A percentile compares a stretch with the other conserved stretches of the same genome.
Evolutionary conservation across 1,140 invertebrate species (phyloP).

Genomic region (Pararge aegeria): DNA sequence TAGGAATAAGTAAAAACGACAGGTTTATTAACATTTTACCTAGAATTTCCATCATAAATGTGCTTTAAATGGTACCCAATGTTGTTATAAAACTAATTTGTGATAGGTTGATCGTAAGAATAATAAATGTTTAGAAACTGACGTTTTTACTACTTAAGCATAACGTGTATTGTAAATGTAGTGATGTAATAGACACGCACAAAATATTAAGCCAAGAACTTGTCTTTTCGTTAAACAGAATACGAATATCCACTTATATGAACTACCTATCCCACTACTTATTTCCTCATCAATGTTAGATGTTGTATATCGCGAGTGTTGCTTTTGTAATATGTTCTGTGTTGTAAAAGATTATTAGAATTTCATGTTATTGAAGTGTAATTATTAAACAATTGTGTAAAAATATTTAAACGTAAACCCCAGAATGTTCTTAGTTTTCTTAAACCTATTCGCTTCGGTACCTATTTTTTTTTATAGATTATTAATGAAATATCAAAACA

Average conservation of each 20-base stretch:
- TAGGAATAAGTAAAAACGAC: slow-evolving; percentile 3
- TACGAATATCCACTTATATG: background rate
- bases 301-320: slow-evolving; percentile 40
- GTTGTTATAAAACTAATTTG: too few relatives aligned
- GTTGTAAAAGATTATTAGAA: slow-evolving; percentile 1
- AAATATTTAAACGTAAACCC: too few relatives aligned
- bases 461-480: too few relatives aligned
- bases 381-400: slow-evolving; percentile 1
- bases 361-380: slow-evolving; percentile 14
- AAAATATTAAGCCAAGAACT: slow-evolving; percentile 31
- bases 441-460: too few relatives aligned
- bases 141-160: slow-evolving; percentile 16
- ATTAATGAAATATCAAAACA: too few relatives aligned
- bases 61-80: too few relatives aligned
- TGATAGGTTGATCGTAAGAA: background rate
- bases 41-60: too few relatives aligned
- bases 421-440: too few relatives aligned
- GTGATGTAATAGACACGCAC: slow-evolving; percentile 69
- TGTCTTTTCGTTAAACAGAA: background rate
- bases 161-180: slow-evolving; percentile 41
- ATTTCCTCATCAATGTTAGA: slow-evolving; percentile 42
- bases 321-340: slow-evolving; percentile 30
- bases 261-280: background rate
- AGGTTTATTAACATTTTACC: background rate
- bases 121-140: background rate